A percentile compares a stretch with the other conserved stretches of the same genome.
phyloP scores from a whole-genome alignment of 2,113 vertebrate species.

The Myiozetetes cayanensis region DNA sequence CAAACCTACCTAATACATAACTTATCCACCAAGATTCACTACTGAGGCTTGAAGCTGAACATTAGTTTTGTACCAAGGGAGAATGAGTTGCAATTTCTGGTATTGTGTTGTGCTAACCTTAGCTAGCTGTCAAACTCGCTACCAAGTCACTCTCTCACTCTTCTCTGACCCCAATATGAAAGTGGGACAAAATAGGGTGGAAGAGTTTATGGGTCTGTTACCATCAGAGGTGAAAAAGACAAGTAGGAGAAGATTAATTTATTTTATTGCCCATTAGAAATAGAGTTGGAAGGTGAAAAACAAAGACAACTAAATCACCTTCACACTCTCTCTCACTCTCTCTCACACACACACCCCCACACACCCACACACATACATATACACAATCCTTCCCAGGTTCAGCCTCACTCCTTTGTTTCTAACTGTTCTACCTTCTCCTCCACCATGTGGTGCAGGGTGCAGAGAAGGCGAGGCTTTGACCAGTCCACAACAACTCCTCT shows the following conservation, averaged over 20 bases:
- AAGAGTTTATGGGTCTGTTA: background rate
- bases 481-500: background rate
- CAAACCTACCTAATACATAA: background rate
- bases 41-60: background rate
- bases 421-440: background rate
- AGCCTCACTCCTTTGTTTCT: background rate
- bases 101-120: background rate
- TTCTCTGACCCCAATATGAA: fast-evolving
- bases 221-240: background rate
- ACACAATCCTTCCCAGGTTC: background rate
- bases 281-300: background rate
- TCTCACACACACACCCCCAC: no score
- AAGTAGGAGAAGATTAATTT: background rate
- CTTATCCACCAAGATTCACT: background rate
- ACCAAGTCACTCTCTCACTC: background rate
- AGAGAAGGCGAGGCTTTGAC: fast-evolving
- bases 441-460: fast-evolving
- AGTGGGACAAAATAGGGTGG: background rate
- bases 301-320: background rate
- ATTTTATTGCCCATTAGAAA: background rate
- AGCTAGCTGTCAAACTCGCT: background rate
- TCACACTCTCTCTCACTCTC: no score
- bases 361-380: no score
- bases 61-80: background rate
- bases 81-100: background rate